phyloP scores from a whole-genome alignment of 2,888 invertebrate genomes.

The Machimus rusticus region DNA sequence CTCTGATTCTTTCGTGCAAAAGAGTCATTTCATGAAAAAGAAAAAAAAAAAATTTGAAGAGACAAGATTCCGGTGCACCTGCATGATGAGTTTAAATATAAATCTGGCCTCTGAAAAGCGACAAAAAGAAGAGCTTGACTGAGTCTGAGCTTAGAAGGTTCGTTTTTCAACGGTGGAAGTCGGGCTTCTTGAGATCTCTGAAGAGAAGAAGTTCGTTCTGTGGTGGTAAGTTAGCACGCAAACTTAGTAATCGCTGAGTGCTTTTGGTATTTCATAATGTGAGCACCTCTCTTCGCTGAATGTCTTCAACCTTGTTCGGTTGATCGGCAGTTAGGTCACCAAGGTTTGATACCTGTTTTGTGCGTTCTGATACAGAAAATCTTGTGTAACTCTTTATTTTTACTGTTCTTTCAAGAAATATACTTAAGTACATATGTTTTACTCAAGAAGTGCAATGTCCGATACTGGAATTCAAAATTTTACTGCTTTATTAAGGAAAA shows the following conservation, averaged over 20 bases:
- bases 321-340: background rate
- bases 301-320: background rate
- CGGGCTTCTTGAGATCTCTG: background rate
- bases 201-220: background rate
- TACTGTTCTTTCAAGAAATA: background rate
- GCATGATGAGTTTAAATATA: background rate
- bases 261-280: background rate
- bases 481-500: too few species aligned
- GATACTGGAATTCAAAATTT: background rate
- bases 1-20: background rate
- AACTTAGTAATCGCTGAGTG: background rate
- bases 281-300: background rate
- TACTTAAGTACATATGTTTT: background rate
- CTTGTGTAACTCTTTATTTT: background rate
- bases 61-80: background rate
- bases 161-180: background rate
- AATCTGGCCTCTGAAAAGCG: background rate
- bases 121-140: background rate
- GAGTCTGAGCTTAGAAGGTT: background rate
- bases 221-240: background rate
- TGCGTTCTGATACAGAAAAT: background rate
- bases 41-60: background rate
- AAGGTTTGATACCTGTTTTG: background rate
- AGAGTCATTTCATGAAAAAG: background rate
- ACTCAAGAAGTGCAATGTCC: background rate